Evolutionary conservation across 2,113 vertebrate species (phyloP).

Genomic region (Lanius ludovicianus): DNA sequence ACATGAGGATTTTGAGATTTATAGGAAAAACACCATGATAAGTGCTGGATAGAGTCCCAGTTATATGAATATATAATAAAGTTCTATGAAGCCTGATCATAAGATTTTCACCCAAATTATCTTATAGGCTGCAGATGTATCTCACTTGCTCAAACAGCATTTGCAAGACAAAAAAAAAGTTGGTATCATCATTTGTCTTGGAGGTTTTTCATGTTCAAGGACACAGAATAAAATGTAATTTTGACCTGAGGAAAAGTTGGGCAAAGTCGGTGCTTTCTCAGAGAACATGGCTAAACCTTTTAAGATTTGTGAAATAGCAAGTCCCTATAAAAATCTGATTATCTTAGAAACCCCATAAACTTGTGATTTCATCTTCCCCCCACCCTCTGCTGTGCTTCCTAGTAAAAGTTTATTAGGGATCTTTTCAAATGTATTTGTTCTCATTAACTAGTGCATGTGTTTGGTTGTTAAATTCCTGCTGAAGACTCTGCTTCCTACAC

Average conservation of each 20-base stretch:
- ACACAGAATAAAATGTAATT: not conserved
- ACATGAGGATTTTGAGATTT: constrained; percentile 4
- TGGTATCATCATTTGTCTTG: not conserved
- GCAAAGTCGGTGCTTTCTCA: not conserved
- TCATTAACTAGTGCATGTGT: not conserved
- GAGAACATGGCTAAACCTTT: not conserved
- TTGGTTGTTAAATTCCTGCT: not conserved
- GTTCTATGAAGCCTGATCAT: not conserved
- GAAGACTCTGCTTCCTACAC: not conserved
- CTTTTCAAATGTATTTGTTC: not conserved
- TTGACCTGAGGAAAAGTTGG: not conserved
- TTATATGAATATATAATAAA: not conserved
- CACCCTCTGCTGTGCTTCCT: accelerated
- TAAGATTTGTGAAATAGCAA: not conserved
- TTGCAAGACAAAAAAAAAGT: not conserved
- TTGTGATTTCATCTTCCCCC: not conserved
- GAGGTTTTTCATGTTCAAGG: not conserved
- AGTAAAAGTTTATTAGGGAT: not conserved
- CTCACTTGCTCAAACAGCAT: not conserved
- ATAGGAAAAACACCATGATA: constrained; percentile 8
- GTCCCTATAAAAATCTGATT: not conserved
- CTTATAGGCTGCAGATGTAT: not conserved
- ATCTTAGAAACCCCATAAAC: not conserved
- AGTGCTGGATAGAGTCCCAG: not conserved
- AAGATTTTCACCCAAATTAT: not conserved